These are phyloP conservation scores for Phalanger gymnotis DNA, from an alignment of 2,797 vertebrate species.

Conservation along the genomic window DNA sequence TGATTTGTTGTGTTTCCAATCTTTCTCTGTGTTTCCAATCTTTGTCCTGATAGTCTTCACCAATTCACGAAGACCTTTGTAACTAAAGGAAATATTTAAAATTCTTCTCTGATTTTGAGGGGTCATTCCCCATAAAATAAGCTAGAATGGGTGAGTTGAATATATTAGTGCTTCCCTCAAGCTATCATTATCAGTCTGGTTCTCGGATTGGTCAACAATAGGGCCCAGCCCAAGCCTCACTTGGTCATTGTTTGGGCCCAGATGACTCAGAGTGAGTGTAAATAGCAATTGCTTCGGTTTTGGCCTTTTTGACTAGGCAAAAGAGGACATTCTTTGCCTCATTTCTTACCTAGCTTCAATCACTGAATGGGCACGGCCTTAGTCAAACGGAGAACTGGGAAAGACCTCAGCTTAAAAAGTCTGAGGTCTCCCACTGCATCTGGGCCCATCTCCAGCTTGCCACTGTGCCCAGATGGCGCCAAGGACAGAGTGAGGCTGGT, in stretches of 20 bases:
- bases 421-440: not conserved
- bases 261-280: not conserved
- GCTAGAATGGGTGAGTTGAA: not conserved
- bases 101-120: not conserved
- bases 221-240: too few species aligned
- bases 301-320: not conserved
- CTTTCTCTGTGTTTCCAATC: not conserved
- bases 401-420: not conserved
- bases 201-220: not conserved
- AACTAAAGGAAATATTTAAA: not conserved
- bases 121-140: not conserved
- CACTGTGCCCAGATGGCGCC: too few species aligned
- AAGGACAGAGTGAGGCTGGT: too few species aligned
- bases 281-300: not conserved
- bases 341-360: not conserved
- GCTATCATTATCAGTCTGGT: not conserved
- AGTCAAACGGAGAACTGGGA: not conserved
- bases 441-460: not conserved
- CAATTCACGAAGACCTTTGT: not conserved
- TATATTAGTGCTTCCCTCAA: not conserved
- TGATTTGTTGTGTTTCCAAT: too few species aligned
- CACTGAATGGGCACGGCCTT: not conserved
- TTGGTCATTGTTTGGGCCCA: too few species aligned
- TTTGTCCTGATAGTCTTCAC: not conserved
- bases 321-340: not conserved